Conservation (phyloP, 2,888 invertebrate species). For the Lepidocyrtoides sp. region DNA sequence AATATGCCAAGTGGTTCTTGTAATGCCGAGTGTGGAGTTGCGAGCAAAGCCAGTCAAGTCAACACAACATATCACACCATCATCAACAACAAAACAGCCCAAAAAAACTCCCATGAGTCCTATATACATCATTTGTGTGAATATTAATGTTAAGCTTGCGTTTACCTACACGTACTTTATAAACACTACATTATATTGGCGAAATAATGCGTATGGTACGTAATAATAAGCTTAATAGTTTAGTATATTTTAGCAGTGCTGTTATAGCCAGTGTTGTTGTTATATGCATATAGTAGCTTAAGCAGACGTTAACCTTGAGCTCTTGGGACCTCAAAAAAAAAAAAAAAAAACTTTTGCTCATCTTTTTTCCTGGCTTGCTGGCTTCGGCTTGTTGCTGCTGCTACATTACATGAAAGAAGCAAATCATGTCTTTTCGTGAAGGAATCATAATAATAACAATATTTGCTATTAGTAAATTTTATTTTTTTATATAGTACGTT, state of each 20-base stretch:
- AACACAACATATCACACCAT: conserved; percentile 13
- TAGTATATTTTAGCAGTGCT: too few species aligned
- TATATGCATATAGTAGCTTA: conserved; percentile 55
- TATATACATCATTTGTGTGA: conserved; percentile 21
- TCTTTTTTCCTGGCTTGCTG: conserved; percentile 73
- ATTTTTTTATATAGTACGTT: conserved; percentile 40
- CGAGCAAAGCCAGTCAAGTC: conserved; percentile 58
- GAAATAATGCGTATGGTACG: not conserved
- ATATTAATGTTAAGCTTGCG: not conserved
- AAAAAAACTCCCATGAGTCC: conserved; percentile 58
- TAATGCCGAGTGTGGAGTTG: not conserved
- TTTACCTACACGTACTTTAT: conserved; percentile 3
- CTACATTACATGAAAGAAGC: conserved; percentile 65
- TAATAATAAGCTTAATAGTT: not conserved
- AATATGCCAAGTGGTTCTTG: conserved; percentile 12
- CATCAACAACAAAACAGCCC: conserved; percentile 36
- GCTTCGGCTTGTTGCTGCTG: conserved; percentile 32
- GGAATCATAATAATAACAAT: conserved; percentile 54
- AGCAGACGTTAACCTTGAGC: conserved; percentile 80
- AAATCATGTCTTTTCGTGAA: conserved; percentile 65
- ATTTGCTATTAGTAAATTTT: not conserved
- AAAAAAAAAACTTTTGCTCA: conserved; percentile 67
- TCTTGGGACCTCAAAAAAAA: conserved; percentile 76
- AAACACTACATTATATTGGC: not conserved
- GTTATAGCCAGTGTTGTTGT: conserved; percentile 1